Base-by-base conservation (phyloP, 2,888 invertebrate species). In the Lepidonotus clava region DNA sequence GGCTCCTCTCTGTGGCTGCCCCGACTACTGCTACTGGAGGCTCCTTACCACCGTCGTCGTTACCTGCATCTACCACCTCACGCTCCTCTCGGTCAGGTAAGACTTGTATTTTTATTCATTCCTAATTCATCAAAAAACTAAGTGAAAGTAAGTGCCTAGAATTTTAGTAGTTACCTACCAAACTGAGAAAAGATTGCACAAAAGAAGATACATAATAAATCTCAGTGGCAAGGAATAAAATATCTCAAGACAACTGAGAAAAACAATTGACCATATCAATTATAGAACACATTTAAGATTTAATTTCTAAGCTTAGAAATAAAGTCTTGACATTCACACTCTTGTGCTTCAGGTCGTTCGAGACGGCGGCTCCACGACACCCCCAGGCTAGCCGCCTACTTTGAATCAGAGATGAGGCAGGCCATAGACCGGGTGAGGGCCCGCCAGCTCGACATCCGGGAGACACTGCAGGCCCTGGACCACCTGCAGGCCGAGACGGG, bases 401-500 rank as follows among this genome's bases (percentile, higher is more conserved):
- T 86, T 14, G 83, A 71, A 28, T 32, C 41, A 0, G 86, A 86
- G 76, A 83, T 86, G 83, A 34, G 86, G 34, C 46, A 66, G 34
- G 86, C 83, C 40, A 83, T 86, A 11, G 83, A 83, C 41, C 41
- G 83, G 14, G 80, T 86, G 4, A 36, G 85, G 11, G 46, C 67
- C 6, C 61, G 85, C 21, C 85, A 85, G 51, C 21, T 85, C 18
- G 85, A 83, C 83, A 83, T 86, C 24, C 56, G 46, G 34, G 66
- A 86, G 41, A 86, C 86, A 6, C 66, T 86, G 34, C 51, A 56
- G 41, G 86, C 77, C 0, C 66, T 86, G 0, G 41, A 83, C 67
- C 46, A 83, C 11, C 67, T 86, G 21, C 86, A 86, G 46, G 32
- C 40, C 11, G 67, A 76, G 41, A 24, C 38, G 6, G 66, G 46